Evolutionary conservation across 92 coral and sea anemone genomes (phyloP).

Genomic region (Virgularia gustaviana): DNA sequence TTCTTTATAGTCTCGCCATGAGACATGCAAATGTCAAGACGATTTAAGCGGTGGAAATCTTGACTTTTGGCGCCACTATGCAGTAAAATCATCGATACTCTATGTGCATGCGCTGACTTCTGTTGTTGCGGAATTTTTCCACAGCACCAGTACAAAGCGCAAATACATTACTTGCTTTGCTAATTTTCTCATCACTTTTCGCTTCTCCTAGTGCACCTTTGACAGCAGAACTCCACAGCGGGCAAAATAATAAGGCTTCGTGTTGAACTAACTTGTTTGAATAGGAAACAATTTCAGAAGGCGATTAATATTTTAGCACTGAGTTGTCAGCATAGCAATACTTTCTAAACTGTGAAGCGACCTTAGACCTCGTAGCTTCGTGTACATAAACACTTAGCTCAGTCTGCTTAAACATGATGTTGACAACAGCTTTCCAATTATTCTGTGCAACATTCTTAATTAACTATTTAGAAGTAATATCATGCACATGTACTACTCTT

Average conservation of each 20-base stretch:
- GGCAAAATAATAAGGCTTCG: slow-evolving; percentile 6
- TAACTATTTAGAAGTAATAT: no score
- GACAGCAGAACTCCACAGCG: slow-evolving; percentile 17
- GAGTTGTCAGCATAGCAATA: slow-evolving; percentile 19
- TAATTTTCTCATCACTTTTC: background rate
- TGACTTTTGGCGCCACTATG: slow-evolving; percentile 50
- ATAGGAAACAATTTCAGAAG: slow-evolving; percentile 27
- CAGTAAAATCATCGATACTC: slow-evolving; percentile 29
- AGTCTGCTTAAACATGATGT: no score
- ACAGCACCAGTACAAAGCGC: slow-evolving; percentile 37
- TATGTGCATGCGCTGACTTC: slow-evolving; percentile 47
- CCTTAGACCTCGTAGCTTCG: no score
- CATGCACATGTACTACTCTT: no score
- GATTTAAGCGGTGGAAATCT: slow-evolving; percentile 35
- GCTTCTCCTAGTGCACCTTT: slow-evolving; percentile 14
- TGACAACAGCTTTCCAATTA: no score
- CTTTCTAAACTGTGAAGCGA: no score
- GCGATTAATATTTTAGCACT: slow-evolving; percentile 24
- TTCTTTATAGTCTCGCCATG: slow-evolving; percentile 29
- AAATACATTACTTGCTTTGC: slow-evolving; percentile 19
- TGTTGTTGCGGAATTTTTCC: slow-evolving; percentile 19
- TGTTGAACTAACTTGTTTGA: slow-evolving; percentile 21
- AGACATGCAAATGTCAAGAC: slow-evolving; percentile 43
- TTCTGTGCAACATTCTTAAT: no score
- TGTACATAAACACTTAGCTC: no score